Evolutionary conservation across 2,113 vertebrate species (phyloP).

Genomic region (Cygnus buccinator): DNA sequence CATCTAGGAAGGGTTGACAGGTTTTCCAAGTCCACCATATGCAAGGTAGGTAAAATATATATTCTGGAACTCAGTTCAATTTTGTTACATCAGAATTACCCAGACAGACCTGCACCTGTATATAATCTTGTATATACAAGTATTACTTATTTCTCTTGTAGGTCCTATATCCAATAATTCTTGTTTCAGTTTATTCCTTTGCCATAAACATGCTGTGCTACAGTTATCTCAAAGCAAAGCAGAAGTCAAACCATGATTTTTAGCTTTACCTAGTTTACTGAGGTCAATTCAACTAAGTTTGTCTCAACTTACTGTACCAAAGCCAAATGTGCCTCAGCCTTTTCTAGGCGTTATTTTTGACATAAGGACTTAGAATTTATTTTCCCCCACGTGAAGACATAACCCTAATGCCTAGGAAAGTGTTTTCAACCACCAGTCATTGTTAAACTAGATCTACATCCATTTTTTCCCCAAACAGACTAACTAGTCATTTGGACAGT

Average conservation of each 20-base stretch:
- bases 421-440: background rate
- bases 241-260: background rate
- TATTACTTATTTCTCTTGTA: background rate
- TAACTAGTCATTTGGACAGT: background rate
- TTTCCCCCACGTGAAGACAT: rapidly evolving
- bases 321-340: background rate
- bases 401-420: background rate
- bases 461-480: background rate
- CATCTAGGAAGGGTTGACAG: background rate
- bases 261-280: background rate
- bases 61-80: background rate
- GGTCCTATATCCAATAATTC: background rate
- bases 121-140: background rate
- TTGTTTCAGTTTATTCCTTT: background rate
- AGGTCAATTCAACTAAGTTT: background rate
- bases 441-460: background rate
- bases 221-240: background rate
- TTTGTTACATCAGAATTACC: background rate
- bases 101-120: background rate
- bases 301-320: background rate
- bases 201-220: background rate
- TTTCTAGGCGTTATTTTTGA: background rate
- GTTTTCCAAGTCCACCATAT: background rate
- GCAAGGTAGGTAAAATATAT: background rate
- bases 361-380: background rate